phyloP scores from a whole-genome alignment of 2,888 invertebrate genomes.

The Orgyia antiqua region DNA sequence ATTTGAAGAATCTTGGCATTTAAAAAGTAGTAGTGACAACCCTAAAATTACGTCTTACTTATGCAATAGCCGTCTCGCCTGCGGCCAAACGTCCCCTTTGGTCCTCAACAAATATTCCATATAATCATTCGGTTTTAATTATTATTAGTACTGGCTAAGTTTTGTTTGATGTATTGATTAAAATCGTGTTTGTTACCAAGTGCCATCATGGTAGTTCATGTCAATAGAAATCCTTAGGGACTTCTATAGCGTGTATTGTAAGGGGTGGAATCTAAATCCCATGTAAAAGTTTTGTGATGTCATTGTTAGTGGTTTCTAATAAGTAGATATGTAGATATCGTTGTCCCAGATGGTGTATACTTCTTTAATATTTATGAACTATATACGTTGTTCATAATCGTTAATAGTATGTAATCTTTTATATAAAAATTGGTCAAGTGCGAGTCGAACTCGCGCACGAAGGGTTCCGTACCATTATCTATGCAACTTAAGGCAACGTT shows the following conservation, averaged over 20 bases:
- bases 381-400: no score
- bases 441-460: no score
- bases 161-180: conserved; percentile 78
- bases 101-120: conserved; percentile 74
- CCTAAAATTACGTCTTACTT: conserved; percentile 41
- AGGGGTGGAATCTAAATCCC: conserved; percentile 19
- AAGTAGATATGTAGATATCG: no score
- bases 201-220: conserved; percentile 51
- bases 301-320: conserved; percentile 24
- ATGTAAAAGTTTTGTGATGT: conserved; percentile 16
- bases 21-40: conserved; percentile 12
- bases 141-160: conserved; percentile 73
- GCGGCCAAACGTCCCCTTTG: conserved; percentile 53
- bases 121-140: conserved; percentile 77
- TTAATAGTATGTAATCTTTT: no score
- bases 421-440: no score
- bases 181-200: conserved; percentile 69
- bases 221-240: conserved; percentile 55
- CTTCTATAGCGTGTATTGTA: conserved; percentile 11
- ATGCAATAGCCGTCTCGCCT: conserved; percentile 46
- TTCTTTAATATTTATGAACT: no score
- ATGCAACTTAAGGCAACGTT: no score
- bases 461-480: no score
- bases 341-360: no score
- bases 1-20: not conserved